Percentiles rank a stretch among this genome's conserved stretches.
Conservation (phyloP, 2,113 vertebrate genomes). For the Microtus montanus region DNA sequence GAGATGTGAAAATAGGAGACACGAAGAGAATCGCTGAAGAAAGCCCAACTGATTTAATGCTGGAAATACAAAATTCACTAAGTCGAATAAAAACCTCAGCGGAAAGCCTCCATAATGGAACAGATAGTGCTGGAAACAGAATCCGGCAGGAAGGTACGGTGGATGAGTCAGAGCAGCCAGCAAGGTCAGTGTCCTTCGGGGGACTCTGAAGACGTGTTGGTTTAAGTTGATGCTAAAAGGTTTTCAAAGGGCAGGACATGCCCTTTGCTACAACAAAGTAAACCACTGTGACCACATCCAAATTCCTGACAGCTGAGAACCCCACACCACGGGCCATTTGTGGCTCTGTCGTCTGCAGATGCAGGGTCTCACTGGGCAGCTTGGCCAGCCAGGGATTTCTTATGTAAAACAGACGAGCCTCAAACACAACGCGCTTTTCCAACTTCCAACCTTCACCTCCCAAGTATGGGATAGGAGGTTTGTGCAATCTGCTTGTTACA, state of each 20-base stretch:
- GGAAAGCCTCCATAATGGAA: no score
- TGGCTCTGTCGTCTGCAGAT: neutral
- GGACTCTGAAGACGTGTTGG: neutral
- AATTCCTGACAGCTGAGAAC: neutral
- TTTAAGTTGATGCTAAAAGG: neutral
- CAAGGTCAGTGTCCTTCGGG: neutral
- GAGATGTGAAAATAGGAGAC: neutral
- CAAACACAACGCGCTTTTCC: neutral
- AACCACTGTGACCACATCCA: neutral
- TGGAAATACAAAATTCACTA: neutral
- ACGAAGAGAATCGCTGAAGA: neutral
- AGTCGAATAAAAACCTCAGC: neutral
- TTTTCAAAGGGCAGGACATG: neutral
- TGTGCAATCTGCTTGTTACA: no score
- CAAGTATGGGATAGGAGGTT: neutral
- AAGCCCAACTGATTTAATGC: neutral
- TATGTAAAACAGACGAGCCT: neutral
- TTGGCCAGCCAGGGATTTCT: neutral
- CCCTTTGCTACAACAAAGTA: neutral
- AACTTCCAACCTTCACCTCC: neutral
- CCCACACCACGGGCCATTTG: neutral
- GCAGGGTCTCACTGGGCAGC: neutral
- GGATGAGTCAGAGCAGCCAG: neutral
- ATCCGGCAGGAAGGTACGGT: no score
- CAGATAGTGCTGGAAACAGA: neutral